Base-by-base conservation (phyloP, 2,888 invertebrate species). In the Hirtodrosophila duncani region DNA sequence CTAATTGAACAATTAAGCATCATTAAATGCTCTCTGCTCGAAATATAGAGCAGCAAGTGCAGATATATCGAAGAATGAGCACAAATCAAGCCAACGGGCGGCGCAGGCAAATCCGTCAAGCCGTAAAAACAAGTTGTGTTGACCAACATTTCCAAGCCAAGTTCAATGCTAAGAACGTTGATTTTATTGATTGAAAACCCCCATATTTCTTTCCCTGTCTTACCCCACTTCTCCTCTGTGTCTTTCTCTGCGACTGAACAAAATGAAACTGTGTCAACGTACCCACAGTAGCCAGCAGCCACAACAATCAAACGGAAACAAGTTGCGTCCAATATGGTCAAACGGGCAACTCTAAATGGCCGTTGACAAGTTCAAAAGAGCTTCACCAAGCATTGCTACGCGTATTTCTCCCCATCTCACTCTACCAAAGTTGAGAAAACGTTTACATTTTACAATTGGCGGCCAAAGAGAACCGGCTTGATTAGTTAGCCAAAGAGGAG, bases 361-460 rank as follows among this genome's bases (percentile, higher is more conserved):
- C 60, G 77, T 61, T 80, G 75, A 77, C 75, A 77, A 80, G 74
- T 77, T 72, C 69, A 66, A 63, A 66, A 67, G n/a, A n/a, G n/a
- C n/a, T n/a, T n/a, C n/a, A n/a, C n/a, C n/a, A n/a, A n/a, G n/a
- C n/a, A n/a, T n/a, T n/a, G n/a, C n/a, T n/a, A n/a, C n/a, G n/a
- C n/a, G n/a, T n/a, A n/a, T n/a, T n/a, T n/a, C n/a, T n/a, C n/a
- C n/a, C n/a, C n/a, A n/a, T n/a, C n/a, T n/a, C n/a, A n/a, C n/a
- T n/a, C n/a, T n/a, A n/a, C n/a, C n/a, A n/a, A n/a, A n/a, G n/a
- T n/a, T n/a, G n/a, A n/a, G n/a, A n/a, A n/a, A n/a, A n/a, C n/a
- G n/a, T n/a, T n/a, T n/a, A n/a, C n/a, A n/a, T n/a, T n/a, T n/a
- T n/a, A n/a, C n/a, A n/a, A n/a, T n/a, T n/a, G n/a, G n/a, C n/a